Evolutionary conservation across 2,888 invertebrate species (phyloP).

Genomic region (Callyntrura sp.): DNA sequence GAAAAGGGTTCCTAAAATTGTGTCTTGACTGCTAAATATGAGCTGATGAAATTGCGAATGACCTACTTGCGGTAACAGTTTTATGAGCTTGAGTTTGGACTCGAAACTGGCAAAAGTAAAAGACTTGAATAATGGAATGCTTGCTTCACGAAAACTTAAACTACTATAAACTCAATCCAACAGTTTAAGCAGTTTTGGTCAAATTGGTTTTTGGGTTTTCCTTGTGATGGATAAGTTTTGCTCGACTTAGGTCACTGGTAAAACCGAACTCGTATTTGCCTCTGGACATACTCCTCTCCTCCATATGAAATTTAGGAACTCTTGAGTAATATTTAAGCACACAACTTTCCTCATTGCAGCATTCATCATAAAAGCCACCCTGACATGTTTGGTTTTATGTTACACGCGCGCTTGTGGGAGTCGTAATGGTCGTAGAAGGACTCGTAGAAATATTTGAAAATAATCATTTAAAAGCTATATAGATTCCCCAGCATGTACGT

Average conservation of each 20-base stretch:
- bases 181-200: neutral
- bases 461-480: neutral
- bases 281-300: neutral
- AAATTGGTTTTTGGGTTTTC: slow-evolving; percentile 13
- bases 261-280: neutral
- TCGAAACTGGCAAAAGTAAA: too few species aligned
- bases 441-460: too few species aligned
- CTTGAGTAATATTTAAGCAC: neutral
- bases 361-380: slow-evolving; percentile 70
- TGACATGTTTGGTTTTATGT: slow-evolving; percentile 59
- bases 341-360: slow-evolving; percentile 43
- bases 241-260: neutral
- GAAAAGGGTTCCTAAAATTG: too few species aligned
- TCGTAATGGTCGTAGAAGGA: neutral
- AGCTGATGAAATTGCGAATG: slow-evolving; percentile 2
- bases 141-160: slow-evolving; percentile 4
- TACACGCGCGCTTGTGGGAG: neutral
- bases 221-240: slow-evolving; percentile 33
- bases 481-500: too few species aligned
- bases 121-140: too few species aligned
- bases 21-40: too few species aligned
- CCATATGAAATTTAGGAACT: neutral
- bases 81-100: too few species aligned
- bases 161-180: neutral
- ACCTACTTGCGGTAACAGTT: slow-evolving; percentile 11